phyloP scores from a whole-genome alignment of 2,797 vertebrate species.

The Paedocypris micromegethes region DNA sequence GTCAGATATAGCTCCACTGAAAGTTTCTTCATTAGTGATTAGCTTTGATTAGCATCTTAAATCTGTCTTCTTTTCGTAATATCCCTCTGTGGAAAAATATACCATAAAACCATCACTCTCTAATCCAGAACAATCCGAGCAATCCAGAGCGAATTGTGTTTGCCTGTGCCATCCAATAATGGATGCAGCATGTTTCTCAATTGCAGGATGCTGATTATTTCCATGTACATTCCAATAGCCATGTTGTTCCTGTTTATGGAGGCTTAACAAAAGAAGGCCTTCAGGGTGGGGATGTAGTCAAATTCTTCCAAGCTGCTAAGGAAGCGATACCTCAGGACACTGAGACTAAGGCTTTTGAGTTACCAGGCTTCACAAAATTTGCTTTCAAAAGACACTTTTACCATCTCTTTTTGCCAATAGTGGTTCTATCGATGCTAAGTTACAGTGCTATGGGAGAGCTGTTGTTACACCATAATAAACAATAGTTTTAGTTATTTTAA shows the following conservation, averaged over 20 bases:
- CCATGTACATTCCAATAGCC: constrained; percentile 51
- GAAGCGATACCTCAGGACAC: constrained; percentile 46
- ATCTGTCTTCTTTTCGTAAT: not conserved
- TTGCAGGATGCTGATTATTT: constrained; percentile 51
- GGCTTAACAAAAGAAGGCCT: constrained; percentile 48
- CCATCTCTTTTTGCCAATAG: constrained; percentile 53
- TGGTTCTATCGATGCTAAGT: constrained; percentile 67
- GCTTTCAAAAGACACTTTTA: constrained; percentile 42
- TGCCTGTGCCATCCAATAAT: constrained; percentile 44
- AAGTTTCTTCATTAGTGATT: constrained; percentile 60
- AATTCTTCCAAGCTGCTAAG: constrained; percentile 44
- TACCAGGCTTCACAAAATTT: constrained; percentile 44
- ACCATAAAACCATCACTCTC: constrained; percentile 15
- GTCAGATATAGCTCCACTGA: constrained; percentile 48
- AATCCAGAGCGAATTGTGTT: constrained; percentile 14
- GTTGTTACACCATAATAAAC: constrained; percentile 41
- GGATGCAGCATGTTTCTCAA: constrained; percentile 46
- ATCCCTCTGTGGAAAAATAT: constrained; percentile 9
- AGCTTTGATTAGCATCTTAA: constrained; percentile 40
- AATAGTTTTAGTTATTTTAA: no score
- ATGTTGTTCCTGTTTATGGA: constrained; percentile 55
- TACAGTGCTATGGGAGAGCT: constrained; percentile 58
- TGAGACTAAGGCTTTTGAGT: constrained; percentile 43
- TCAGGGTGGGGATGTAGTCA: constrained; percentile 30
- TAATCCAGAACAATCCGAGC: constrained; percentile 25